phyloP scores from a whole-genome alignment of 2,797 vertebrate genomes.

The Meda fulgida region DNA sequence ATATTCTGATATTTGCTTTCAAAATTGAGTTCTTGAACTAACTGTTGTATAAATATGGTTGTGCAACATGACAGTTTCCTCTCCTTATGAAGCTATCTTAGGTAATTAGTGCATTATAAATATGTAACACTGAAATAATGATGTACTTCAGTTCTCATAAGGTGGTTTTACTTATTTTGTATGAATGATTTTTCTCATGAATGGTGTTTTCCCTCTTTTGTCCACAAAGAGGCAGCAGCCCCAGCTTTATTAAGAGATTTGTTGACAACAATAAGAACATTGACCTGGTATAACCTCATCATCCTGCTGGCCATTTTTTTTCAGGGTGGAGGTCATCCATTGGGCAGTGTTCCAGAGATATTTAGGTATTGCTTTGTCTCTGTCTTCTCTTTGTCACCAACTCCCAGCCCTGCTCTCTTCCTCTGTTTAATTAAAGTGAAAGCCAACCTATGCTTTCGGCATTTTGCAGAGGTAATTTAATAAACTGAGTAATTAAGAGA shows the following conservation, averaged over 20 bases:
- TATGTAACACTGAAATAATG: neutral
- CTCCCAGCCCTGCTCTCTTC: conserved; percentile 25
- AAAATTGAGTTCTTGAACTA: neutral
- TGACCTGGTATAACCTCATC: conserved; percentile 21
- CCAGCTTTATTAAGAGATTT: conserved; percentile 1
- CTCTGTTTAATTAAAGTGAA: conserved; percentile 41
- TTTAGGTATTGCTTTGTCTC: conserved; percentile 39
- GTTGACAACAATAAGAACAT: conserved; percentile 3
- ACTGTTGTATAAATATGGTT: neutral
- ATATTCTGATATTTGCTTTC: neutral
- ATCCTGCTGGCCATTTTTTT: conserved; percentile 9
- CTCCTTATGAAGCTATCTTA: no score
- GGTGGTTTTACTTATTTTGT: neutral
- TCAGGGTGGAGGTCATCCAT: conserved; percentile 35
- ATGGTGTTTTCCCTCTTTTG: conserved; percentile 12
- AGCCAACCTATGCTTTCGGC: neutral
- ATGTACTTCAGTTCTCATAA: neutral
- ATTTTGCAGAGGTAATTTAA: conserved; percentile 18
- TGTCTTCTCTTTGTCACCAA: conserved; percentile 28
- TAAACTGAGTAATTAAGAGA: conserved; percentile 35
- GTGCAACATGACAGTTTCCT: no score
- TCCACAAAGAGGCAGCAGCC: conserved; percentile 43
- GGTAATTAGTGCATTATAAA: neutral
- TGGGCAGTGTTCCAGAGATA: conserved; percentile 33
- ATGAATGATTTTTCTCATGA: neutral